These are phyloP conservation scores for Syngnathus acus DNA, from an alignment of 2,797 vertebrate genomes.

Conservation along the genomic window DNA sequence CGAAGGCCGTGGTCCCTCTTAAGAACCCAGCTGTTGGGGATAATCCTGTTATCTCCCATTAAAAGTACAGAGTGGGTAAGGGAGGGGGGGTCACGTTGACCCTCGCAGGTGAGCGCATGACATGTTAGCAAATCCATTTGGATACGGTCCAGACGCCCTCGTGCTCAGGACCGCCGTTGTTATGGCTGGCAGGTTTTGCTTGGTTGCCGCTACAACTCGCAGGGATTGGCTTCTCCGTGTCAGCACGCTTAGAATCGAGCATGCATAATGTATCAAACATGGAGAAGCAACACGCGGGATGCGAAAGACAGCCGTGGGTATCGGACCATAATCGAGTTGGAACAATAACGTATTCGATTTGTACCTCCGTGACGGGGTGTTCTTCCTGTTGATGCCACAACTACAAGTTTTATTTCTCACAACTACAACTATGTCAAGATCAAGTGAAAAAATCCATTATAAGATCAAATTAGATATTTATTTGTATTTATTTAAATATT, in stretches of 20 bases:
- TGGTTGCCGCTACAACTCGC: conserved; percentile 16
- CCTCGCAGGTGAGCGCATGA: conserved; percentile 16
- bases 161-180: conserved; percentile 13
- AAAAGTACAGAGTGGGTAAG: conserved; percentile 10
- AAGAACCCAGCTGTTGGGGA: conserved; percentile 30
- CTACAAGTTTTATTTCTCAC: neutral
- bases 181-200: conserved; percentile 23
- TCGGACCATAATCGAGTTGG: conserved; percentile 16
- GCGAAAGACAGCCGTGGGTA: conserved; percentile 8
- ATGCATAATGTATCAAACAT: conserved; percentile 48
- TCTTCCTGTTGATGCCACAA: conserved; percentile 10
- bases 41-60: conserved; percentile 50
- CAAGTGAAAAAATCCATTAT: no score
- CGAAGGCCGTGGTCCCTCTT: conserved; percentile 19
- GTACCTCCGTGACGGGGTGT: neutral
- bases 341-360: neutral
- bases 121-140: conserved; percentile 29
- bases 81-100: conserved; percentile 8
- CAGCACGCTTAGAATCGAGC: conserved; percentile 24
- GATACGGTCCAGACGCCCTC: conserved; percentile 20
- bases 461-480: no score
- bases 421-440: neutral
- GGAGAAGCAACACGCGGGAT: conserved; percentile 19
- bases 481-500: no score
- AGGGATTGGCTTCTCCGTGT: conserved; percentile 31